Base-by-base conservation (phyloP, 2,113 vertebrate species). In the Redunca redunca region DNA sequence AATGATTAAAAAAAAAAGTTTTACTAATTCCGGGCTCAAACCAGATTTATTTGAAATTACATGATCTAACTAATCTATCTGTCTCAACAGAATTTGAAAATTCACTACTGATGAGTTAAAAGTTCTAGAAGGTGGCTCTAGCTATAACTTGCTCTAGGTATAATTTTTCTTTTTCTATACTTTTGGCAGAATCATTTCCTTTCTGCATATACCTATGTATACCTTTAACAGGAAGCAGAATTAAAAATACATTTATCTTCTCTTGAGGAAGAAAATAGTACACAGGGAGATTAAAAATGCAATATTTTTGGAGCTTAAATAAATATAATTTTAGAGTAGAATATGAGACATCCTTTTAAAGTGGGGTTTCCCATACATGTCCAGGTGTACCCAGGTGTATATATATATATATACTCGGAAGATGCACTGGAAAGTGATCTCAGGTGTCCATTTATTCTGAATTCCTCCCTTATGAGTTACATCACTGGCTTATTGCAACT, bases 251-350 rank as follows among this genome's bases (percentile, higher is more conserved):
- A 92, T 50, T 80, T 90, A 88, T 71, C 55, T 90, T 91, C 16
- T 60, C 96, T 90, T 90, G 91, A 92, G 80, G 88, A 95, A 93
- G 57, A 87, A 87, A 90, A 25, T 26, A 71, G 36, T 43, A 12
- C 17, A 50, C 26, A 87, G 62, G 23, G 30, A 90, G 25, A 95
- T 82, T 78, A 84, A 48, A 97, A 97, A 87, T 53, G 33, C 11
- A 67, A 16, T 36, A 58, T 50, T 81, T 91, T 64, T 33, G 48
- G 25, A 93, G n/a, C 25, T 96, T 94, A 88, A 80, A 81, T 11
- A 40, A 55, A 80, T 58, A 60, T 19, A 4, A 7, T 83, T 96
- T 88, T 50, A 58, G 90, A 90, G 36, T 58, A 46, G 58, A 95
- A 67, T 53, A 16, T 21, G 50, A 88, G 25, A 13, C 26, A 40